Evolutionary conservation across 2,888 invertebrate genomes (phyloP).

Genomic region (Chalcis sispes): DNA sequence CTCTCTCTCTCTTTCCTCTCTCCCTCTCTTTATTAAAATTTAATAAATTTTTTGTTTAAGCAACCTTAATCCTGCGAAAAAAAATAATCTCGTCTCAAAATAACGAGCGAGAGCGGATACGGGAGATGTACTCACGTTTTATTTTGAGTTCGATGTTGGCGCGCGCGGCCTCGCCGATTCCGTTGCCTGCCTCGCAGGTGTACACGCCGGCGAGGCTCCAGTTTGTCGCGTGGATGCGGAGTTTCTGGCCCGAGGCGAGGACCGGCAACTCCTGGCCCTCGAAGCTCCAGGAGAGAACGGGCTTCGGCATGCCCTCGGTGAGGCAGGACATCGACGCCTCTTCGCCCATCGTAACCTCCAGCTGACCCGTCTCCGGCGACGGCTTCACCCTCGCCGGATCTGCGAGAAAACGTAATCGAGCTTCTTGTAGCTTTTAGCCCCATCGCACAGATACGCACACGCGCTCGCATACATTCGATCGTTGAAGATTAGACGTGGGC

Average conservation of each 20-base stretch:
- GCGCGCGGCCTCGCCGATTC: conserved; percentile 84
- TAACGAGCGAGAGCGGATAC: too few relatives aligned
- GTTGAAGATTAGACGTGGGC: too few relatives aligned
- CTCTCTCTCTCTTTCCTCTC: too few relatives aligned
- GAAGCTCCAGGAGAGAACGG: conserved; percentile 82
- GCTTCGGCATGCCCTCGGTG: conserved; percentile 84
- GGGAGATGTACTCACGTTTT: conserved; percentile 79
- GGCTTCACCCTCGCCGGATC: conserved; percentile 84
- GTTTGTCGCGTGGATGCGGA: conserved; percentile 82
- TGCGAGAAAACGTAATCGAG: conserved; percentile 73
- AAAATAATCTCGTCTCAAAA: too few relatives aligned
- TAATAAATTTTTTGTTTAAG: too few relatives aligned
- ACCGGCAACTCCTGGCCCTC: conserved; percentile 79
- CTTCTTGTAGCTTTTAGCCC: too few relatives aligned
- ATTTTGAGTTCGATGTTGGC: conserved; percentile 84
- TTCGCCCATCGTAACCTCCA: conserved; percentile 86
- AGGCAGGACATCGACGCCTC: conserved; percentile 86
- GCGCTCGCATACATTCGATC: neutral
- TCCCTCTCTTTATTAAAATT: too few relatives aligned
- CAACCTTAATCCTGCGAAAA: too few relatives aligned
- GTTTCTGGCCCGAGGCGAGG: conserved; percentile 76
- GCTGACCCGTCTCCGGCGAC: conserved; percentile 82
- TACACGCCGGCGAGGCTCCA: conserved; percentile 84
- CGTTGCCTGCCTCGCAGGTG: conserved; percentile 85
- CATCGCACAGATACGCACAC: neutral